Percentiles rank a stretch among this genome's conserved stretches.
phyloP scores from a whole-genome alignment of 2,888 invertebrate genomes.

The Drosophila hawaiiensis region DNA sequence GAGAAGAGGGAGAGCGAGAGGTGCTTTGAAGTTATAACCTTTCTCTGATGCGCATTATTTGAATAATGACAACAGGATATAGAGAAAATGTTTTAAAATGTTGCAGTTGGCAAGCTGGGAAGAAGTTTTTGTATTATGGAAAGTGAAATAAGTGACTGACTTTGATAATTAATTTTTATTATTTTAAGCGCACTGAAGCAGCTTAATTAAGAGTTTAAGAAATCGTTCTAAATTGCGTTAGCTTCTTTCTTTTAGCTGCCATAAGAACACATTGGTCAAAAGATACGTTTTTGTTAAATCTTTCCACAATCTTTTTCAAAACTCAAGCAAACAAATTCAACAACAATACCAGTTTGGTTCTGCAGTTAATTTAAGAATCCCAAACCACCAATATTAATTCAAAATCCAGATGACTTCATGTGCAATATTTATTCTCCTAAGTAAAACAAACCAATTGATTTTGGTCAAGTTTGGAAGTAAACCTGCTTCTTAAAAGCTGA shows the following conservation, averaged over 20 bases:
- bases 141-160: not conserved
- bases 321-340: not conserved
- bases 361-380: not conserved
- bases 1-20: not conserved
- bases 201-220: not conserved
- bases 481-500: not conserved
- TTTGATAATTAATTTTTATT: no score
- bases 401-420: not conserved
- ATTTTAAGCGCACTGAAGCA: not conserved
- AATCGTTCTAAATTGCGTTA: not conserved
- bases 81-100: constrained; percentile 2
- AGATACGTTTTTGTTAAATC: not conserved
- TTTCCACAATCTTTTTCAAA: not conserved
- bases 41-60: constrained; percentile 20
- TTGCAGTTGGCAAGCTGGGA: not conserved
- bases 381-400: not conserved
- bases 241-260: not conserved
- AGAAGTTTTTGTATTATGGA: not conserved
- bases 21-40: not conserved
- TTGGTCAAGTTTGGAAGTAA: not conserved
- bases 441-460: not conserved
- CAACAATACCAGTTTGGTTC: not conserved
- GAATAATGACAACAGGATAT: not conserved
- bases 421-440: not conserved
- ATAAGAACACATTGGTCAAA: not conserved